Conservation (phyloP, 2,797 vertebrate species). For the Lepidocolaptes lacrymiger region DNA sequence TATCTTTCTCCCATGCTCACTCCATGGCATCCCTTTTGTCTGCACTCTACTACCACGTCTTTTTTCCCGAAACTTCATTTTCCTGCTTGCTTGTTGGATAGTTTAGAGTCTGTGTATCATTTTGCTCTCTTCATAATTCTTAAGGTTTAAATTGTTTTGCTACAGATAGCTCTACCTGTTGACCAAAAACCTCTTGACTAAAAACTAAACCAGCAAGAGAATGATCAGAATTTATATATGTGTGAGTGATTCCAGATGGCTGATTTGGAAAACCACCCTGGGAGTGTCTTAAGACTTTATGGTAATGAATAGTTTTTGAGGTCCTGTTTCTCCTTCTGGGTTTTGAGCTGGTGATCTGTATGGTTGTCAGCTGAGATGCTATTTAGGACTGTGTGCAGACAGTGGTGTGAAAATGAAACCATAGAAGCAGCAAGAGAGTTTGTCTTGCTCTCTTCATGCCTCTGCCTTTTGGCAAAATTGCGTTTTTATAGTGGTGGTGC, state of each 20-base stretch:
- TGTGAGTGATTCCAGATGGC: not conserved
- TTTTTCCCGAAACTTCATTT: not conserved
- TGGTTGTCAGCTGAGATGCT: not conserved
- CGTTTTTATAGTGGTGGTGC: not conserved
- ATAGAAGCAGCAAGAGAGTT: not conserved
- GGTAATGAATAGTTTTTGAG: not conserved
- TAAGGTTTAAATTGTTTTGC: not conserved
- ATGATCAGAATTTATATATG: not conserved
- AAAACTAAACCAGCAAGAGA: not conserved
- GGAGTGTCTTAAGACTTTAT: not conserved
- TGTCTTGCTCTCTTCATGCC: not conserved
- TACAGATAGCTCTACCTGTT: not conserved
- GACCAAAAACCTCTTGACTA: not conserved
- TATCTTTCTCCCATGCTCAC: not conserved
- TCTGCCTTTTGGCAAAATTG: not conserved
- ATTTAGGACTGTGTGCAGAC: not conserved
- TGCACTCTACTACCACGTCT: not conserved
- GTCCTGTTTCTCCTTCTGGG: not conserved
- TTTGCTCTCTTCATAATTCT: not conserved
- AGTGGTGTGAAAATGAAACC: not conserved
- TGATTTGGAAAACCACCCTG: not conserved
- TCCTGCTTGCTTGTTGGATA: not conserved
- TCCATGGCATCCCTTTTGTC: not conserved
- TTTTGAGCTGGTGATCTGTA: not conserved
- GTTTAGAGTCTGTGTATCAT: not conserved